Base-by-base conservation (phyloP, 2,113 vertebrate species). In the Opisthocomus hoazin region DNA sequence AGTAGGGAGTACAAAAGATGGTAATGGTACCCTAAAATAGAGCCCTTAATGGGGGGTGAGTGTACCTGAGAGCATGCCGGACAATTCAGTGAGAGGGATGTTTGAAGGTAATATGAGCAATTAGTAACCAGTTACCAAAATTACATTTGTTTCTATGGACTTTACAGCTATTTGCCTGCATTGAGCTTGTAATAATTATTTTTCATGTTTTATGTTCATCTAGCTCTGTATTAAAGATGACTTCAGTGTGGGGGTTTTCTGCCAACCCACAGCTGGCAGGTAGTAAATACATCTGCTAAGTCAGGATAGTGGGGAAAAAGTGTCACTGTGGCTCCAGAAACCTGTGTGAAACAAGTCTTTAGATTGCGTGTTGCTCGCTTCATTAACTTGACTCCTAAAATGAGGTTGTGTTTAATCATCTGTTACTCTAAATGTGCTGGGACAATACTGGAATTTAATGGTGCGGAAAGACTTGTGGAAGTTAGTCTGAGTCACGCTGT, bases 351-450 rank as follows among this genome's bases (percentile, higher is more conserved):
- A 63, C 54, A 66, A 93, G 15, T 51, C 46, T 41, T 90, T 80
- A 41, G n/a, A 4, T 12, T 5, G 32, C 58, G 41, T 0, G 0
- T 58, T 11, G 32, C 86, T 85, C 0, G 26, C 79, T 63, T 94
- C 41, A 2, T 90, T 96, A 78, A 54, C 89, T 85, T 27, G 53
- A 12, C 46, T 91, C 43, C 73, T 37, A 63, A 95, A 93, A 90
- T 82, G 77, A 90, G 57, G 37, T 29, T 41, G 78, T 87, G 81
- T 93, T 94, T 87, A 89, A 91, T 93, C 85, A 78, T 46, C 87
- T 75, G 92, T 63, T 89, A 37, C 56, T 78, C 48, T 79, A 2
- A 68, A 36, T 69, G 41, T 83, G 65, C 70, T 85, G 66, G 74
- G 85, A 83, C 90, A 92, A 86, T 78, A 18, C 54, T 56, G 90